phyloP scores from a whole-genome alignment of 2,888 invertebrate genomes.

The Chironomus tentans region DNA sequence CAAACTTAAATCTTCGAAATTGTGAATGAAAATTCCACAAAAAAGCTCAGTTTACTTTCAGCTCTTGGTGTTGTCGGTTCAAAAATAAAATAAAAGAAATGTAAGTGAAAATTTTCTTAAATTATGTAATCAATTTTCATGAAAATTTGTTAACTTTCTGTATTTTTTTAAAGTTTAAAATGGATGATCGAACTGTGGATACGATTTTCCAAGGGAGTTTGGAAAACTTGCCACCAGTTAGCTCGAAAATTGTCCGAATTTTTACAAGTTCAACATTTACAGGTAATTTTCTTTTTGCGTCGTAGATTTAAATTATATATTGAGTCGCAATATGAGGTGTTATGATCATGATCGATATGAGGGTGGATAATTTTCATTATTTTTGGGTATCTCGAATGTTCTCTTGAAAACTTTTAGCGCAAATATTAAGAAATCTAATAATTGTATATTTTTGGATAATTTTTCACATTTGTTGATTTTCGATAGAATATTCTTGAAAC shows the following conservation, averaged over 20 bases:
- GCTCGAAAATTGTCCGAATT: conserved; percentile 95
- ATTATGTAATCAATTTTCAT: not conserved
- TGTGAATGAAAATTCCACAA: not conserved
- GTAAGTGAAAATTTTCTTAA: not conserved
- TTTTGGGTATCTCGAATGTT: no score
- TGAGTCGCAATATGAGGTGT: no score
- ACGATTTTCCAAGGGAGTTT: conserved; percentile 82
- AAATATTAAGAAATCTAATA: not conserved
- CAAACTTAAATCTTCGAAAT: not conserved
- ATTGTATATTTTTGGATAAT: no score
- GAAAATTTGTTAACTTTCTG: not conserved
- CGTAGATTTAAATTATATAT: no score
- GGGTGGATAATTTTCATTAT: no score
- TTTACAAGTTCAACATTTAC: conserved; percentile 98
- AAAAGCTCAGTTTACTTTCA: conserved; percentile 3
- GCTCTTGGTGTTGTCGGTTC: not conserved
- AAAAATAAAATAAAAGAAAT: not conserved
- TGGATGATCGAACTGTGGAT: conserved; percentile 88
- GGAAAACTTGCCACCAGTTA: conserved; percentile 83
- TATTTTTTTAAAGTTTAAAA: conserved; percentile 28
- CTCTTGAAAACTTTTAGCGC: no score
- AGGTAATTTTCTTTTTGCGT: conserved; percentile 49
- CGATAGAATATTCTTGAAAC: no score
- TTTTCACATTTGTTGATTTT: no score
- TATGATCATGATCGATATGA: no score